These are phyloP conservation scores for Cirrhinus mrigala DNA, from an alignment of 2,797 vertebrate species.

Conservation along the genomic window DNA sequence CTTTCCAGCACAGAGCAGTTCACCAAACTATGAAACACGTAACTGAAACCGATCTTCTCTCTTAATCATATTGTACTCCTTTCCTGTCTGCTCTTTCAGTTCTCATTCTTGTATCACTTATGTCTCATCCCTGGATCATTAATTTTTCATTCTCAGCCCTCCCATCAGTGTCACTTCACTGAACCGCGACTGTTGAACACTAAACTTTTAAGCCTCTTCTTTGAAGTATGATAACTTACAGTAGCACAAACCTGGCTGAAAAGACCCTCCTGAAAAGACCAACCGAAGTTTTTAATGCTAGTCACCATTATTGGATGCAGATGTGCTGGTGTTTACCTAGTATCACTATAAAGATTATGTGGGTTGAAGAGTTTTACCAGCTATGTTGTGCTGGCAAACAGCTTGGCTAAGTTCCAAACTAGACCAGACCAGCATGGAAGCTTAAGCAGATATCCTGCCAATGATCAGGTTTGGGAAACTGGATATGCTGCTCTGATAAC, in stretches of 20 bases:
- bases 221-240: not conserved
- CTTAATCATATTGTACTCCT: not conserved
- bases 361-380: not conserved
- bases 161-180: slow-evolving; percentile 3
- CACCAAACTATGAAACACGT: slow-evolving; percentile 6
- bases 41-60: not conserved
- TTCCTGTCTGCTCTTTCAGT: not conserved
- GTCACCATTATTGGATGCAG: not conserved
- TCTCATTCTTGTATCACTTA: not conserved
- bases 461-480: not conserved
- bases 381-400: not conserved
- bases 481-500: not conserved
- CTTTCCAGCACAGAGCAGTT: slow-evolving; percentile 3
- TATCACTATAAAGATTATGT: not conserved
- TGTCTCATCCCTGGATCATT: not conserved
- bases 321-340: not conserved
- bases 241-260: not conserved
- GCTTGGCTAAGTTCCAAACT: not conserved
- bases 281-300: not conserved
- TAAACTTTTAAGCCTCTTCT: not conserved
- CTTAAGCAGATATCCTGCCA: not conserved
- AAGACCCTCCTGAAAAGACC: not conserved
- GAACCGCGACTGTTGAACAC: slow-evolving; percentile 22
- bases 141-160: not conserved
- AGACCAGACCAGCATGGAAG: not conserved